These are phyloP conservation scores for Actinemys pallida DNA, from an alignment of 2,113 vertebrate species.

Conservation along the genomic window DNA sequence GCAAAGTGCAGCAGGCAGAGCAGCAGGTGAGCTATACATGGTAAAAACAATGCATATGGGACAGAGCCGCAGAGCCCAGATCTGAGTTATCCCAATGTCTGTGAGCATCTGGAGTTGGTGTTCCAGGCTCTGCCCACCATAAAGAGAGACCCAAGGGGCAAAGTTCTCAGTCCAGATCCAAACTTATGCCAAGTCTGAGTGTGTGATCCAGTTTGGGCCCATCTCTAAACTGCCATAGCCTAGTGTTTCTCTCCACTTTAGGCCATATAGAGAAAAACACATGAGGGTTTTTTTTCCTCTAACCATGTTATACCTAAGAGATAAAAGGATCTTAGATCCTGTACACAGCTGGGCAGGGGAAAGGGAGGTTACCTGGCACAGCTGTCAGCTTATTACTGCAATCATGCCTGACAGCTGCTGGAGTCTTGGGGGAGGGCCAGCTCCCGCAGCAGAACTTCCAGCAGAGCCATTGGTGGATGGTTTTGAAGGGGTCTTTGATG, in stretches of 20 bases:
- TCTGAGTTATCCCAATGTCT: neutral
- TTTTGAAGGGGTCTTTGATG: too few relatives aligned
- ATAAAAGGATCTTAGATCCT: neutral
- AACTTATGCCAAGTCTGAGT: too few relatives aligned
- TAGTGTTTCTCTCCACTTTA: neutral
- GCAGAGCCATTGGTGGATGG: neutral
- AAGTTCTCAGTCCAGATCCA: too few relatives aligned
- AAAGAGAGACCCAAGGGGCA: too few relatives aligned
- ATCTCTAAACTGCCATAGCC: neutral
- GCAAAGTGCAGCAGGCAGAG: slow-evolving; percentile 20
- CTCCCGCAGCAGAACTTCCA: neutral
- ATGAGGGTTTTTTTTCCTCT: neutral
- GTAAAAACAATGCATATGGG: neutral
- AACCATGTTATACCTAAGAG: neutral
- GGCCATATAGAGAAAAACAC: neutral
- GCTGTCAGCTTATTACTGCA: neutral
- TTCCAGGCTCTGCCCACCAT: neutral
- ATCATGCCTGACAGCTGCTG: neutral
- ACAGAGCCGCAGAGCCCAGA: neutral
- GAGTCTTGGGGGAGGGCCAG: neutral
- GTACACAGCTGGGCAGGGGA: too few relatives aligned
- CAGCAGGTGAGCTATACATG: neutral
- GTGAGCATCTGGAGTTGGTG: neutral
- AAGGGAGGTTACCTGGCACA: too few relatives aligned
- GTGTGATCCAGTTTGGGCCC: neutral